phyloP scores from a whole-genome alignment of 2,113 vertebrate species.

The Salvelinus sp. region DNA sequence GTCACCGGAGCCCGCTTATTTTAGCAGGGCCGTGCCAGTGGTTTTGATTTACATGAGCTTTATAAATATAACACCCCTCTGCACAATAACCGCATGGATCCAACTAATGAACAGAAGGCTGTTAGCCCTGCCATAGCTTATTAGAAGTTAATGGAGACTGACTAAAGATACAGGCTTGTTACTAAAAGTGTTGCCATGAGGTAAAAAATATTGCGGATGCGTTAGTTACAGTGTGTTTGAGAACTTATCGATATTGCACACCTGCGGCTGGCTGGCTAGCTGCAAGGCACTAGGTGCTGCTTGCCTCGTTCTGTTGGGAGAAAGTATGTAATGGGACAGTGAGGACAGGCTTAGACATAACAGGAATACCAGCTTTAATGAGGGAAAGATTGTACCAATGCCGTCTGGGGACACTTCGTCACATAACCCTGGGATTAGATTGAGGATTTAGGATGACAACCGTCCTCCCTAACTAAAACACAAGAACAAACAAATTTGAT shows the following conservation, averaged over 20 bases:
- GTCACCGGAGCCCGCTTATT: constrained; percentile 53
- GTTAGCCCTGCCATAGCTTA: constrained; percentile 1
- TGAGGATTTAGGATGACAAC: constrained; percentile 2
- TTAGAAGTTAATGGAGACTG: background rate
- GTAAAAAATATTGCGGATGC: background rate
- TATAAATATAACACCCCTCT: constrained; percentile 60
- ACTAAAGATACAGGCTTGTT: background rate
- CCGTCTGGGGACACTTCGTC: background rate
- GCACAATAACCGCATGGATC: constrained; percentile 32
- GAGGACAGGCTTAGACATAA: constrained; percentile 24
- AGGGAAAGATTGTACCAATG: constrained; percentile 27
- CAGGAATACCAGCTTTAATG: constrained; percentile 46
- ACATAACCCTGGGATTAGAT: constrained; percentile 4
- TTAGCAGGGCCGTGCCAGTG: constrained; percentile 51
- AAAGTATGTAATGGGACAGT: constrained; percentile 42
- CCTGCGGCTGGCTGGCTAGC: constrained; percentile 8
- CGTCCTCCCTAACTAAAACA: background rate
- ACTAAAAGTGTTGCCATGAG: background rate
- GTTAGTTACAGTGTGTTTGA: background rate
- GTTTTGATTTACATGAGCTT: constrained; percentile 65
- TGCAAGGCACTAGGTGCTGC: background rate
- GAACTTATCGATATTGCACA: background rate
- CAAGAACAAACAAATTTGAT: too few species aligned
- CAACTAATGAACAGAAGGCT: constrained; percentile 20
- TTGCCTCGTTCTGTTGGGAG: background rate